Conservation (phyloP, 1,140 invertebrate species). For the Spodoptera litura region DNA sequence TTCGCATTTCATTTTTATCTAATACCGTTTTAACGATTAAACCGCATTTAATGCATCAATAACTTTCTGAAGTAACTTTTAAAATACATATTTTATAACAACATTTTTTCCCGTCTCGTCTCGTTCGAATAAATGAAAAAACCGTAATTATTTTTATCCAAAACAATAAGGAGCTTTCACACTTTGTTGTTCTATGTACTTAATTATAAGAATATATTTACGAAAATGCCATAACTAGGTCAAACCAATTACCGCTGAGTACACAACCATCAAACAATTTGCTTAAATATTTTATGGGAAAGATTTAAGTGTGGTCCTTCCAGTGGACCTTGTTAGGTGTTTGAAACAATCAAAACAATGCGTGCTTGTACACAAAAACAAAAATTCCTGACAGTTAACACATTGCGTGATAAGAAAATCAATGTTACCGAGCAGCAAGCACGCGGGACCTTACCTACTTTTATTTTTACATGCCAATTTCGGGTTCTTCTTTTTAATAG, state of each 20-base stretch:
- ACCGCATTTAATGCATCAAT: no score
- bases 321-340: background rate
- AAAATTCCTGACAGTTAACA: slow-evolving; percentile 27
- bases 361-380: background rate
- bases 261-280: background rate
- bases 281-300: background rate
- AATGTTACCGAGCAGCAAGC: slow-evolving; percentile 24
- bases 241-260: slow-evolving; percentile 12
- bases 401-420: slow-evolving; percentile 43
- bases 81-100: no score
- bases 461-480: slow-evolving; percentile 53
- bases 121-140: background rate
- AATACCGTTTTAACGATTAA: background rate
- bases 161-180: background rate
- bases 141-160: background rate
- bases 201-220: slow-evolving; percentile 12
- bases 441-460: slow-evolving; percentile 31
- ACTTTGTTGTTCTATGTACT: slow-evolving; percentile 6
- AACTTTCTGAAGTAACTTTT: no score
- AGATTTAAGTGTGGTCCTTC: background rate
- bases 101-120: no score
- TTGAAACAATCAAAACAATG: background rate
- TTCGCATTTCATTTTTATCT: background rate
- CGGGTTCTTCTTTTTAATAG: slow-evolving; percentile 57
- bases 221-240: slow-evolving; percentile 8